A percentile compares a stretch with the other conserved stretches of the same genome.
Evolutionary conservation across 1,140 invertebrate species (phyloP).

Genomic region (Xylocopa sonorina): DNA sequence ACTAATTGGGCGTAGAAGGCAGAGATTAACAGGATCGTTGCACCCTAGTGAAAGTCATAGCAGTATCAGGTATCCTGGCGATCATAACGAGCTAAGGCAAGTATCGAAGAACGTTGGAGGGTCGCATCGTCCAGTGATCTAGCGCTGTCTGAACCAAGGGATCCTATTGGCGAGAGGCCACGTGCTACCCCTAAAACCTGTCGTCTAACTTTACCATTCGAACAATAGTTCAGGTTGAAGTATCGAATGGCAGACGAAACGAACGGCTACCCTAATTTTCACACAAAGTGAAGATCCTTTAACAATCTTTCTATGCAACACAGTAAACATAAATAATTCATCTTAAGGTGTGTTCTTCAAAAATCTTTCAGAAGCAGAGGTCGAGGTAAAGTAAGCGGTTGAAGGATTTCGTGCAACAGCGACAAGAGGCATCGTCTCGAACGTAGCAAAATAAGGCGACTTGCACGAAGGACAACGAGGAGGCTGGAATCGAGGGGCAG

Average conservation of each 20-base stretch:
- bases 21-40: too few species aligned
- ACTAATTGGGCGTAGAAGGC: too few species aligned
- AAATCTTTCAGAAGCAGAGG: too few species aligned
- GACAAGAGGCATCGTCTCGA: too few species aligned
- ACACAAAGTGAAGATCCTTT: too few species aligned
- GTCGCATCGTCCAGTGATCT: constrained; percentile 41
- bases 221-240: not conserved
- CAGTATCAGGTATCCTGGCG: not conserved
- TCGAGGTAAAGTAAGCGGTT: too few species aligned
- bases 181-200: constrained; percentile 58
- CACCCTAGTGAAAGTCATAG: not conserved
- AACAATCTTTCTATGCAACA: too few species aligned
- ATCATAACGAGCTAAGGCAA: not conserved
- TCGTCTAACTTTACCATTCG: constrained; percentile 29
- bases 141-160: constrained; percentile 31
- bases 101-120: not conserved
- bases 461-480: constrained; percentile 29
- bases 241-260: not conserved
- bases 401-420: too few species aligned
- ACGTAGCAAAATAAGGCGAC: not conserved
- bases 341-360: too few species aligned
- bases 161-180: constrained; percentile 42
- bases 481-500: constrained; percentile 45
- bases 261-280: too few species aligned
- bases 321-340: too few species aligned